phyloP scores from a whole-genome alignment of 2,888 invertebrate species.

The Xestoiulus laeticollis region DNA sequence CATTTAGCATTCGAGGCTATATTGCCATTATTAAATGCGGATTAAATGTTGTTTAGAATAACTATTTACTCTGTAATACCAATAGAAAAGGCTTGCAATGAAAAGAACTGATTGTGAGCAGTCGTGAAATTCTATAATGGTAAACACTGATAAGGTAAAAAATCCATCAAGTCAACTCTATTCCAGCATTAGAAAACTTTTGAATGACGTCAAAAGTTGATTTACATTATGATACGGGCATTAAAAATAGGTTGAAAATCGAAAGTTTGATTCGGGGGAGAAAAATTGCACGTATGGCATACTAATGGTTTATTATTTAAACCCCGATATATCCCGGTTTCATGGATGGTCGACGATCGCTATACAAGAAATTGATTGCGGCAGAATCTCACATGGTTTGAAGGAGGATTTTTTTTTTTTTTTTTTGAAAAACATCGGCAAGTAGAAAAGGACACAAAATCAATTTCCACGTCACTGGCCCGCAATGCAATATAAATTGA shows the following conservation, averaged over 20 bases:
- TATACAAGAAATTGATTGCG: background rate
- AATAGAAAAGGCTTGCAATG: too few relatives aligned
- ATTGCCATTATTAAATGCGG: background rate
- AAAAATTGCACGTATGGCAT: background rate
- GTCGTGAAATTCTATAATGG: too few relatives aligned
- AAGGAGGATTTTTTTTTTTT: background rate
- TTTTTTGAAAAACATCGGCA: background rate
- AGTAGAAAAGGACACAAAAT: background rate
- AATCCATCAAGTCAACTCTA: background rate
- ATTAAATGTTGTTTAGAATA: background rate
- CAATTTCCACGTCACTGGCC: conserved; percentile 28
- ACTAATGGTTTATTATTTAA: conserved; percentile 28
- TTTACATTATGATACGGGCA: background rate
- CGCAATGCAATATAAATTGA: conserved; percentile 25
- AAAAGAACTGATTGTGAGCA: too few relatives aligned
- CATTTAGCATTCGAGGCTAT: too few relatives aligned
- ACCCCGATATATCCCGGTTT: background rate
- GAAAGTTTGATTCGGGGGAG: background rate
- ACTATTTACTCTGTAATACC: too few relatives aligned
- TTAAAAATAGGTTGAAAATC: background rate
- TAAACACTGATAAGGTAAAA: background rate
- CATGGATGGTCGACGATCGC: background rate
- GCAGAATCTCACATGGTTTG: background rate
- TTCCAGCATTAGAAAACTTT: background rate
- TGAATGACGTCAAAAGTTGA: background rate